These are phyloP conservation scores for Meta bourneti DNA, from an alignment of 2,888 invertebrate species.

Conservation along the genomic window DNA sequence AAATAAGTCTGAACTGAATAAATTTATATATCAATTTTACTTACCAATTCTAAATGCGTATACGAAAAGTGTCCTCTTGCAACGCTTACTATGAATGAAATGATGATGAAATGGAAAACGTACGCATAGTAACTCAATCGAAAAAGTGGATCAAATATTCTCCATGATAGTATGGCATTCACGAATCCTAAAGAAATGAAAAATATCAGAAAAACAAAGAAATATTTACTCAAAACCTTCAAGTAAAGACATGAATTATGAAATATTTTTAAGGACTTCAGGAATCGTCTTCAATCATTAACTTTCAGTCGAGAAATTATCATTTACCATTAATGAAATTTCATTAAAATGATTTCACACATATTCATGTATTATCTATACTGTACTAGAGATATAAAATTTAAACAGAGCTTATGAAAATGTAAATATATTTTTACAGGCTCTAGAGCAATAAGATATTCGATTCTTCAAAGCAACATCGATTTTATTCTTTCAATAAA, in stretches of 20 bases:
- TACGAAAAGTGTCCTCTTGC: constrained; percentile 36
- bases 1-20: not conserved
- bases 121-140: constrained; percentile 57
- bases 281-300: not conserved
- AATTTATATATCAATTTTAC: not conserved
- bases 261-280: not conserved
- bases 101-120: constrained; percentile 47
- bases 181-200: constrained; percentile 55
- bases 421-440: too few species aligned
- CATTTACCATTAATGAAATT: not conserved
- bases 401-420: too few species aligned
- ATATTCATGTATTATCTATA: too few species aligned
- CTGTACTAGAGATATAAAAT: too few species aligned
- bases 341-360: not conserved
- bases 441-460: too few species aligned
- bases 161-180: constrained; percentile 59
- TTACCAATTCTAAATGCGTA: constrained; percentile 57
- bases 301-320: not conserved
- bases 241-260: not conserved
- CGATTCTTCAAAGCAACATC: too few species aligned
- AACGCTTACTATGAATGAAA: constrained; percentile 22
- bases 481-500: too few species aligned
- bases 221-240: not conserved
- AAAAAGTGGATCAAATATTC: constrained; percentile 65
- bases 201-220: not conserved